Evolutionary conservation across 2,113 vertebrate genomes (phyloP).

Genomic region (Micronisus gabar): DNA sequence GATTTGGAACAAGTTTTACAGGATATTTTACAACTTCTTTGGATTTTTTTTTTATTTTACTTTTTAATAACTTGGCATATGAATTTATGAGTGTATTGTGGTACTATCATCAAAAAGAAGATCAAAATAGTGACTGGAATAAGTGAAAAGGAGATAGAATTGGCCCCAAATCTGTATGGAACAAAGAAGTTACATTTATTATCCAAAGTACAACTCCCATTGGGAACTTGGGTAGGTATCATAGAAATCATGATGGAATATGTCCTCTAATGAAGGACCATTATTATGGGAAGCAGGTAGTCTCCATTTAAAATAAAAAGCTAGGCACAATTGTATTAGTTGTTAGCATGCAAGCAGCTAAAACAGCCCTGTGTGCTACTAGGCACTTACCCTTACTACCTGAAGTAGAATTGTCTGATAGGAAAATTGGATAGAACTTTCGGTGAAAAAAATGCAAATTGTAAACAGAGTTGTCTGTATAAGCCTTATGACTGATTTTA

Average conservation of each 20-base stretch:
- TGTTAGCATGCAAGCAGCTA: background rate
- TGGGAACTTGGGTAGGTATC: background rate
- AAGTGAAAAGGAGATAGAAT: slow-evolving; percentile 38
- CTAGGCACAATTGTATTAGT: background rate
- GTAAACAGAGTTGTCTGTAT: background rate
- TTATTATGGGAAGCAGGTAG: slow-evolving; percentile 39
- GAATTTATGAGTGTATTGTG: slow-evolving; percentile 5
- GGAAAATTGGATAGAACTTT: background rate
- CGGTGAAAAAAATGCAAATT: background rate
- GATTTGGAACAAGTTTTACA: background rate
- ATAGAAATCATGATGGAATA: background rate
- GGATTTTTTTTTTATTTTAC: background rate
- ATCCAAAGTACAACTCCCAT: slow-evolving; percentile 7
- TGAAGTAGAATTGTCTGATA: background rate
- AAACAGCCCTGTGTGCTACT: background rate
- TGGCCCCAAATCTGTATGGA: slow-evolving; percentile 1
- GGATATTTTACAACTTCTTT: background rate
- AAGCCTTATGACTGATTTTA: background rate
- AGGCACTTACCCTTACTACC: background rate
- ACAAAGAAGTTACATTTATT: slow-evolving; percentile 44
- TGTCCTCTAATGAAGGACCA: slow-evolving; percentile 17
- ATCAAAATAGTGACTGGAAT: slow-evolving; percentile 35
- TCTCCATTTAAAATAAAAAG: slow-evolving; percentile 34
- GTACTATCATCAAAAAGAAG: slow-evolving; percentile 42
- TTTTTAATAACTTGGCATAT: slow-evolving; percentile 15